phyloP scores from a whole-genome alignment of 2,888 invertebrate species.

The Lamproptera curius region DNA sequence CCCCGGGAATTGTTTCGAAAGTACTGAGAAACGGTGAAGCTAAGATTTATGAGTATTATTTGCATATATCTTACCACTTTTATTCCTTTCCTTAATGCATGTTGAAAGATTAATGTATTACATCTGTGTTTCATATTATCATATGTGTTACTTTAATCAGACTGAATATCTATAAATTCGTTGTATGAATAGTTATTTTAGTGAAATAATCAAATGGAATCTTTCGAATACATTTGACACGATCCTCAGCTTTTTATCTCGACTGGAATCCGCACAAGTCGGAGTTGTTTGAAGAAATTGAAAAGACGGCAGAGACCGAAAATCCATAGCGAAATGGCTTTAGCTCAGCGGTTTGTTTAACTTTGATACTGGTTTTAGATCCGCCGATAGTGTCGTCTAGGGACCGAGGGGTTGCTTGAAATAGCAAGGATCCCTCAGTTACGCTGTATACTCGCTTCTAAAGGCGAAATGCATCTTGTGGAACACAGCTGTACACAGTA shows the following conservation, averaged over 20 bases:
- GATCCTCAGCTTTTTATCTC: too few relatives aligned
- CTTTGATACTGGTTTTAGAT: constrained; percentile 42
- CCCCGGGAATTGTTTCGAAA: background rate
- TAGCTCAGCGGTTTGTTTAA: constrained; percentile 42
- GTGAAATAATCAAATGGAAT: too few relatives aligned
- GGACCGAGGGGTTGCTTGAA: constrained; percentile 16
- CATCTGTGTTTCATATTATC: too few relatives aligned
- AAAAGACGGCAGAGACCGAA: constrained; percentile 20
- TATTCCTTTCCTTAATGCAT: too few relatives aligned
- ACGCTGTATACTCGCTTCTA: constrained; percentile 6
- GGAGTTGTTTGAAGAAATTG: constrained; percentile 18
- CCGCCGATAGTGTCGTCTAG: constrained; percentile 33
- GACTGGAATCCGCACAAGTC: too few relatives aligned
- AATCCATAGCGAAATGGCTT: constrained; percentile 13
- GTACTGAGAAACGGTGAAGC: background rate
- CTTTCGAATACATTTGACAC: too few relatives aligned
- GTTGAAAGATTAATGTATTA: too few relatives aligned
- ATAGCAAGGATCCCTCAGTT: constrained; percentile 6
- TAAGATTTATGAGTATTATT: too few relatives aligned
- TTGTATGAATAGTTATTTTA: too few relatives aligned
- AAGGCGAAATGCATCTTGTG: background rate
- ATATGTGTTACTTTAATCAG: too few relatives aligned
- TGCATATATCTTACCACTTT: too few relatives aligned
- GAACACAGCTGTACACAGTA: background rate
- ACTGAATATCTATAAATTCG: too few relatives aligned